A percentile compares a stretch with the other conserved stretches of the same genome.
These are phyloP conservation scores for Otis tarda DNA, from an alignment of 2,113 vertebrate species.

Conservation along the genomic window DNA sequence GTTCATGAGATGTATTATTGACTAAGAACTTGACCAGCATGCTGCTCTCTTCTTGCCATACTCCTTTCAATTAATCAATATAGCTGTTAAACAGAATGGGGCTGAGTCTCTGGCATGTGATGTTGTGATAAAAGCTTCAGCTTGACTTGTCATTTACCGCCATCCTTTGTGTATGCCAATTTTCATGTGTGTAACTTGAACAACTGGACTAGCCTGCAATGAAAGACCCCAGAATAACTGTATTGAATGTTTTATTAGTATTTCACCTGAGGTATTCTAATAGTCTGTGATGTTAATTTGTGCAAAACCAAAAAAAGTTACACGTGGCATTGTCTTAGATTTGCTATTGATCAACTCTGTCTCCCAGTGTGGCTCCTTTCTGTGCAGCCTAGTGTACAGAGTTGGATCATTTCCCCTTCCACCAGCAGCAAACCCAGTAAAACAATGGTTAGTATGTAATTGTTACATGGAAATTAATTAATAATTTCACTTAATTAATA, in stretches of 20 bases:
- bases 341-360: neutral
- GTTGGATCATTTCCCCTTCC: neutral
- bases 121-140: neutral
- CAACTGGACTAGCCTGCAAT: neutral
- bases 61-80: neutral
- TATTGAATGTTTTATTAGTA: neutral
- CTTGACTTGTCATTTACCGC: neutral
- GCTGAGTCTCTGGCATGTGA: neutral
- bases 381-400: neutral
- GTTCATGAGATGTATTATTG: neutral
- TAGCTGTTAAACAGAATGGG: neutral
- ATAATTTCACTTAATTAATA: neutral
- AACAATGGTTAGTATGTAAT: neutral
- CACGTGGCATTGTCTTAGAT: neutral
- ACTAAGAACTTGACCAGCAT: neutral
- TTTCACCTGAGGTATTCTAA: neutral
- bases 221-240: neutral
- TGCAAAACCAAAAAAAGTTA: neutral
- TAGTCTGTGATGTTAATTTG: neutral
- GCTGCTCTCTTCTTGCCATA: neutral
- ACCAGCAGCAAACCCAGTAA: neutral
- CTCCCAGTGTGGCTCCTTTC: neutral
- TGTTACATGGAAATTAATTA: neutral
- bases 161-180: neutral
- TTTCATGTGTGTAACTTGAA: neutral